Evolutionary conservation across 1,140 invertebrate genomes (phyloP).

Genomic region (Camponotus vicinus): DNA sequence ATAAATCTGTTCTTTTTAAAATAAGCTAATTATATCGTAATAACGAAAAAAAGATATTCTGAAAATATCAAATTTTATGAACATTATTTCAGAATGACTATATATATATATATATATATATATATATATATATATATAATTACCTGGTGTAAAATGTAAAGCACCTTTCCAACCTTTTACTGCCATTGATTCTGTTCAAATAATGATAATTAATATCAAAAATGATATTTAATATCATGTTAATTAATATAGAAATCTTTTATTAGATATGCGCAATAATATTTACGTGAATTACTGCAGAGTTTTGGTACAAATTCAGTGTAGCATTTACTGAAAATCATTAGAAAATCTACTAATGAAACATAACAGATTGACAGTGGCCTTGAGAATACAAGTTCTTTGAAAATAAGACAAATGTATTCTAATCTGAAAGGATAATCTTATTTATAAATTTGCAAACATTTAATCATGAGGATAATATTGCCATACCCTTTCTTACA

Average conservation of each 20-base stretch:
- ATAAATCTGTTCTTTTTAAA: background rate
- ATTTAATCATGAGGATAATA: conserved; percentile 5
- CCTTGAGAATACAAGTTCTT: conserved; percentile 81
- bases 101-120: too few relatives aligned
- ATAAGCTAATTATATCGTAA: background rate
- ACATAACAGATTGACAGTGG: conserved; percentile 79
- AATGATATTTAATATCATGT: conserved; percentile 19
- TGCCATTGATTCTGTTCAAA: conserved; percentile 72
- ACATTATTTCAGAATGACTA: conserved; percentile 8
- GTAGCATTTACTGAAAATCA: conserved; percentile 73
- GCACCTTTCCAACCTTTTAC: conserved; percentile 76
- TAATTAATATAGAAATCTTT: conserved; percentile 14
- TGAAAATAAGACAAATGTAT: conserved; percentile 80
- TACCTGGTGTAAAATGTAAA: conserved; percentile 80
- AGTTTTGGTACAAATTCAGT: conserved; percentile 56
- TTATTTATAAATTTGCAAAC: conserved; percentile 24
- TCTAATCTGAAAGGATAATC: conserved; percentile 75
- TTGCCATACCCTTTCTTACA: conserved; percentile 72
- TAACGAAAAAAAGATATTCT: too few relatives aligned
- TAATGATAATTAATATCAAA: conserved; percentile 28
- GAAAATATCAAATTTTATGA: background rate
- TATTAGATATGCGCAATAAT: background rate
- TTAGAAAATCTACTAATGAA: conserved; percentile 75
- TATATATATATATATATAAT: too few relatives aligned
- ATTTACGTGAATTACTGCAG: conserved; percentile 67